Percentiles rank a stretch among this genome's conserved stretches.
phyloP scores from a whole-genome alignment of 2,888 invertebrate species.

The Oeneis ivallda region DNA sequence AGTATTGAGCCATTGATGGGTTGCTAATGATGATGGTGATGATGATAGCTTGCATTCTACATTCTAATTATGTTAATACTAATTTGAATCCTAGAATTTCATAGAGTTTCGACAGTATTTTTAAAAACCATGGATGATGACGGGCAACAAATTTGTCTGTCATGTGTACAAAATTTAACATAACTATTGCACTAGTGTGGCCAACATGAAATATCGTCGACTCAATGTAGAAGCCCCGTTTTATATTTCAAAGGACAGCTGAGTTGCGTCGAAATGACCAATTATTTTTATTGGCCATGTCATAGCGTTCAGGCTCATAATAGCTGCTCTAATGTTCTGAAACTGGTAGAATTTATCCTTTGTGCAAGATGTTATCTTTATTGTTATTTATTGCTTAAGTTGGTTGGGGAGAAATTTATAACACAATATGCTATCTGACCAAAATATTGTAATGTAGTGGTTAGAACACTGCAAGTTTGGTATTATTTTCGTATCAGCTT shows the following conservation, averaged over 20 bases:
- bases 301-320: conserved; percentile 26
- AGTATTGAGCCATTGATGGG: no score
- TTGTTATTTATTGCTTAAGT: conserved; percentile 33
- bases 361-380: conserved; percentile 29
- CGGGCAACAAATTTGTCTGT: no score
- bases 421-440: conserved; percentile 7
- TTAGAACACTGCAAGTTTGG: conserved; percentile 2
- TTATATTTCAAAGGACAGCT: conserved; percentile 41
- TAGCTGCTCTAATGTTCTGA: conserved; percentile 26
- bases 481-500: conserved; percentile 2
- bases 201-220: conserved; percentile 44
- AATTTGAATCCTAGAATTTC: no score
- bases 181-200: conserved; percentile 28
- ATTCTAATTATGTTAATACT: no score
- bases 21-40: no score
- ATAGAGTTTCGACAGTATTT: no score
- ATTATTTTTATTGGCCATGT: conserved; percentile 48
- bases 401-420: conserved; percentile 18
- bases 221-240: conserved; percentile 39
- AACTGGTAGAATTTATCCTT: conserved; percentile 29
- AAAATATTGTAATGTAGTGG: conserved; percentile 9
- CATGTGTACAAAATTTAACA: neutral
- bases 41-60: no score
- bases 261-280: conserved; percentile 44
- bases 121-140: no score